Conservation (phyloP, 2,113 vertebrate species). For the Cyanistes caeruleus region DNA sequence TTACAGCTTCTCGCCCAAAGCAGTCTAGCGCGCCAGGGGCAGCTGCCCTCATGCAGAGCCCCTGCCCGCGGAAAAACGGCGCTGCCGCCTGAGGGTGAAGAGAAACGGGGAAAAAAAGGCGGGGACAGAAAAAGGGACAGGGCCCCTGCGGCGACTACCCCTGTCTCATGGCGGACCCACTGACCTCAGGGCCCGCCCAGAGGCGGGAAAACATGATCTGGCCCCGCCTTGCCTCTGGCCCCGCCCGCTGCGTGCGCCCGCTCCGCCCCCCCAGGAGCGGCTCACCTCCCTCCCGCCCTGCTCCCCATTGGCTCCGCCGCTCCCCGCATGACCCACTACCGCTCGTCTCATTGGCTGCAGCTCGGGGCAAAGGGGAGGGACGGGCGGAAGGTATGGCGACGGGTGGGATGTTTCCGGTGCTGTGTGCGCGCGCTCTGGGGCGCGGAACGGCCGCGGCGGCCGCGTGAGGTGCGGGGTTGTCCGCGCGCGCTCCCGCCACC, state of each 20-base stretch:
- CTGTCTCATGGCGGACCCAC: rapidly evolving
- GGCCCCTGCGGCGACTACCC: rapidly evolving
- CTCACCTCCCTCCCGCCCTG: rapidly evolving
- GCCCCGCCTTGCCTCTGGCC: background rate
- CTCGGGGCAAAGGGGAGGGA: rapidly evolving
- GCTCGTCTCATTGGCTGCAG: background rate
- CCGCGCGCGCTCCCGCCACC: background rate
- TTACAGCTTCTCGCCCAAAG: background rate
- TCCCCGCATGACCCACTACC: rapidly evolving
- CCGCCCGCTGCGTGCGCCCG: background rate
- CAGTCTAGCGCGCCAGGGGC: background rate
- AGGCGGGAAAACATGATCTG: background rate
- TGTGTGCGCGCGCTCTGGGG: background rate
- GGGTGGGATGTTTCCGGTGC: background rate
- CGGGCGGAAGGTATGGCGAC: rapidly evolving
- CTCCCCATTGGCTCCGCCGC: background rate
- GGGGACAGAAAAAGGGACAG: rapidly evolving
- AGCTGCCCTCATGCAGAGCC: too few species aligned
- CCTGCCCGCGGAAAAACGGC: rapidly evolving
- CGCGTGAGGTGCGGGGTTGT: background rate
- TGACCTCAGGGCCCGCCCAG: background rate
- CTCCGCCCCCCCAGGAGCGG: rapidly evolving
- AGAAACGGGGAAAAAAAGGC: rapidly evolving
- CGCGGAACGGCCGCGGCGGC: background rate
- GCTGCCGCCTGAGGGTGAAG: rapidly evolving